Base-by-base conservation (phyloP, 2,888 invertebrate species). In the Sylvicola cinctus region DNA sequence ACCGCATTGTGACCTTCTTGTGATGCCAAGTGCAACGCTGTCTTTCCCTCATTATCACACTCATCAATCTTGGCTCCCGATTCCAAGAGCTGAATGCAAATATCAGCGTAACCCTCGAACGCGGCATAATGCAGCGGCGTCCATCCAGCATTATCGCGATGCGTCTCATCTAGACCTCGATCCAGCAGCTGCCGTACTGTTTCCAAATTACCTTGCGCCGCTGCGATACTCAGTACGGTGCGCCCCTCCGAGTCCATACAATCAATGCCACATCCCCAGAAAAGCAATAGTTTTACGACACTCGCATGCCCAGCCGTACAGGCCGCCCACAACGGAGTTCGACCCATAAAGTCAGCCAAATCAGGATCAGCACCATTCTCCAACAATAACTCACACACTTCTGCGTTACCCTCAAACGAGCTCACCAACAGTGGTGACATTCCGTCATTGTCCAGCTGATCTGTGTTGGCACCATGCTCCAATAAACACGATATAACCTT, bases 251-350 rank as follows among this genome's bases (percentile, higher is more conserved):
- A 72, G 60, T 95, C 93, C 66, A 93, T 91, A 46, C 75, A 77
- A 60, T 93, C 93, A 34, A 91, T 85, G 48, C 87, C 84, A 40
- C 90, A 90, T 28, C 91, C 91, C 91, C 91, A 91, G 61, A 88
- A 90, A 41, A 93, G 65, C 42, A 93, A 61, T 42, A 88, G 63
- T 12, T 81, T 75, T 2, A 88, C 83, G 2, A 88, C 78, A 11
- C 74, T 66, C 16, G 84, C 78, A 56, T 90, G 90, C 0, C 91
- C 90, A 58, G 88, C 88, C 10, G 85, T 81, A 6, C 88, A 88
- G 1, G 88, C 90, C 7, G 88, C 88, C 77, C 90, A 90, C 41
- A 90, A 61, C 3, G 87, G 84, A 2, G 83, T 81, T 33, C 87
- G 68, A 0, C 85, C 85, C 37, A 74, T 73, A 34, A 67, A 67